Evolutionary conservation across 1,140 invertebrate genomes (phyloP).

Genomic region (Euura saliciscinereae): DNA sequence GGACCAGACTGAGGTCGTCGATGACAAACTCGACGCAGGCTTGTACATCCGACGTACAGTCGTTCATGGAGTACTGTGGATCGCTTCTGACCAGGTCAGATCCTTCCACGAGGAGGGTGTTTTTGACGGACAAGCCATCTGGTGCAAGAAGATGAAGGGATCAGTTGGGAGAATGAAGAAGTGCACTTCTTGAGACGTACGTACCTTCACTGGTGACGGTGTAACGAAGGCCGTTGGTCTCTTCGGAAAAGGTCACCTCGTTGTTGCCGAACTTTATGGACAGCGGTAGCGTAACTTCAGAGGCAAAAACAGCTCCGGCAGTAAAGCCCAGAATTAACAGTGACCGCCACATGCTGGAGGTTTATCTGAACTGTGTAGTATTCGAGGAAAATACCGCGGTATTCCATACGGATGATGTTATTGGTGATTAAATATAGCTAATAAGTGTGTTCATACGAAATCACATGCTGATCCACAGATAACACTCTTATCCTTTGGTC

Average conservation of each 20-base stretch:
- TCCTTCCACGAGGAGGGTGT: background rate
- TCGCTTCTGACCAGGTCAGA: background rate
- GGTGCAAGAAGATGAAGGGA: background rate
- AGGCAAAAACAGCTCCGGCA: background rate
- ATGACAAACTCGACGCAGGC: background rate
- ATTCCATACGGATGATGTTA: no score
- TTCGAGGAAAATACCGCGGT: background rate
- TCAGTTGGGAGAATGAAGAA: background rate
- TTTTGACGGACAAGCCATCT: background rate
- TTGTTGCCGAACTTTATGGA: background rate
- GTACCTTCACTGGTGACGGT: background rate
- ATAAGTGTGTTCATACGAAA: no score
- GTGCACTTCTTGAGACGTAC: no score
- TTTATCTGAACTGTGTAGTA: background rate
- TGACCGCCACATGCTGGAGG: background rate
- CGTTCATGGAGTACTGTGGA: background rate
- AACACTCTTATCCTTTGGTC: no score
- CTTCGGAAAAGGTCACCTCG: background rate
- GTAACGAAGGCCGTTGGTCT: background rate
- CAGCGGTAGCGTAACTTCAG: background rate
- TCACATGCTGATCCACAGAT: no score
- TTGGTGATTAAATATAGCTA: no score
- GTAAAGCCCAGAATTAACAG: background rate
- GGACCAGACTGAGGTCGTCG: background rate
- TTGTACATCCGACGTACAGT: background rate